Evolutionary conservation across 2,113 vertebrate species (phyloP).

Genomic region (Bombycilla garrulus): DNA sequence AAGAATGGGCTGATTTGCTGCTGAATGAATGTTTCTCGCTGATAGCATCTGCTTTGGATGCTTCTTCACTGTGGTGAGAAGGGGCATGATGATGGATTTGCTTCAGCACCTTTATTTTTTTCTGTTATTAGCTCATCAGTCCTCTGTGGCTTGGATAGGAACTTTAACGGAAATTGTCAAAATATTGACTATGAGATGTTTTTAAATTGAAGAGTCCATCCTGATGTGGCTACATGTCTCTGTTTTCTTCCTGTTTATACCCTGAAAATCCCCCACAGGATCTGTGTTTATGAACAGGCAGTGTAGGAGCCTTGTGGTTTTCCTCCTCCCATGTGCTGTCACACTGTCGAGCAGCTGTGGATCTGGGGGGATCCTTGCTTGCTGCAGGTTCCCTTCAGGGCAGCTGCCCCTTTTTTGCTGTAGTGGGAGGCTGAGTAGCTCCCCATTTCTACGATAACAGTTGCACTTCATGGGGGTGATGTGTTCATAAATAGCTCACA

Average conservation of each 20-base stretch:
- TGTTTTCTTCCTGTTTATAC: slow-evolving; percentile 27
- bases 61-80: background rate
- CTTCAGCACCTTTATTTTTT: background rate
- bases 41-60: background rate
- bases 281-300: background rate
- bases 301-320: background rate
- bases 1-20: background rate
- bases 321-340: background rate
- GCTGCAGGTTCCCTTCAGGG: background rate
- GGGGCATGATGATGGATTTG: background rate
- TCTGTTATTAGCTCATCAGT: background rate
- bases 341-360: background rate
- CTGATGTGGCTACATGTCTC: background rate
- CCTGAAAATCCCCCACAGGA: background rate
- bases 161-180: background rate
- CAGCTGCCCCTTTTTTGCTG: background rate
- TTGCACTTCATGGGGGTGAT: background rate
- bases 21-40: background rate
- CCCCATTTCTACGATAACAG: background rate
- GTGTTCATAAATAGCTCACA: background rate
- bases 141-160: background rate
- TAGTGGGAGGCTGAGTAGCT: background rate
- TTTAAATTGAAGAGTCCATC: background rate
- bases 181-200: background rate
- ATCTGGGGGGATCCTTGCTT: background rate